Evolutionary conservation across 2,797 vertebrate species (phyloP).

Genomic region (Thunnus albacares): DNA sequence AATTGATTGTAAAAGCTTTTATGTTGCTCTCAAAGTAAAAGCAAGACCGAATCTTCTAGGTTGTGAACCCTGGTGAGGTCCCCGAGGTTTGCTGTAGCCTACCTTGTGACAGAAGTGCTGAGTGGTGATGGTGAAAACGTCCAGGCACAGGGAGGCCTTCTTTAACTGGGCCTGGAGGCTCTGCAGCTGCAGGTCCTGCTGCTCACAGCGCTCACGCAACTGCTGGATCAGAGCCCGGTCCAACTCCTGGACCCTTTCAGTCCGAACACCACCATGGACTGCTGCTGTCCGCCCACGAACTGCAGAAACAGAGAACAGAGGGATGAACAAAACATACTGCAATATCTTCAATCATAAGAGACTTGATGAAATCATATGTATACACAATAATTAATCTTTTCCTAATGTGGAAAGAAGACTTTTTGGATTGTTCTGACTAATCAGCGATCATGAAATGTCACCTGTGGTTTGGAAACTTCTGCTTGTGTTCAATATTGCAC

Average conservation of each 20-base stretch:
- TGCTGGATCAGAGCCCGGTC: constrained; percentile 86
- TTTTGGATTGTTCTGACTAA: no score
- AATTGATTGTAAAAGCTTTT: neutral
- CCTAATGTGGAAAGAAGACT: no score
- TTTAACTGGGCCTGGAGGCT: constrained; percentile 87
- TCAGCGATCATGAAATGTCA: neutral
- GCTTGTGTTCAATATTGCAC: neutral
- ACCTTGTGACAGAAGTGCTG: constrained; percentile 95
- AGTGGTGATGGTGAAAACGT: constrained; percentile 91
- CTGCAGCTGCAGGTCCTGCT: constrained; percentile 88
- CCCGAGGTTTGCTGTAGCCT: constrained; percentile 21
- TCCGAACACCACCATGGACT: neutral
- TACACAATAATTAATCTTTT: neutral
- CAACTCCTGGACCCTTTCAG: constrained; percentile 75
- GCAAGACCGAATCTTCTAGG: neutral
- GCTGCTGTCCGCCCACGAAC: constrained; percentile 52
- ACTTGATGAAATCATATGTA: constrained; percentile 48
- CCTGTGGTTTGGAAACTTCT: neutral
- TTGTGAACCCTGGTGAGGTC: neutral
- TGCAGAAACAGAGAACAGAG: constrained; percentile 39
- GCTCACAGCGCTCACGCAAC: constrained; percentile 90
- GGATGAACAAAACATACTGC: neutral
- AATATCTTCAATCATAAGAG: constrained; percentile 8
- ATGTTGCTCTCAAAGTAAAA: neutral
- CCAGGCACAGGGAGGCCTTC: constrained; percentile 87